A percentile compares a stretch with the other conserved stretches of the same genome.
phyloP scores from a whole-genome alignment of 2,888 invertebrate genomes.

The Sycophila texana region DNA sequence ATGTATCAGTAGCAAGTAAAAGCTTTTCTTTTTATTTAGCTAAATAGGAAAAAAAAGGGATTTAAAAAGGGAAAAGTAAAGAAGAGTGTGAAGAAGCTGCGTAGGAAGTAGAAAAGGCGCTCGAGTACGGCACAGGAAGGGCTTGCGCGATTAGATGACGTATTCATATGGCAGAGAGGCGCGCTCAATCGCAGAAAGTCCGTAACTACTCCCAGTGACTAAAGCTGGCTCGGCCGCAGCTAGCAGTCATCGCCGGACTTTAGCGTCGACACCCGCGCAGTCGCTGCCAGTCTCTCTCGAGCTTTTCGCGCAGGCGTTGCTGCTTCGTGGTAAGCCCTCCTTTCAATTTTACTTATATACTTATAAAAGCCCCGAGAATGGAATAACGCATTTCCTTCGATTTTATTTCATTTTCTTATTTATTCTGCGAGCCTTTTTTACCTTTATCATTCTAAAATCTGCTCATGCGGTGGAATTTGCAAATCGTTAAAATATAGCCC shows the following conservation, averaged over 20 bases:
- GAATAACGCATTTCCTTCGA: too few species aligned
- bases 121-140: constrained; percentile 14
- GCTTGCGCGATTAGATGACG: constrained; percentile 45
- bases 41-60: background rate
- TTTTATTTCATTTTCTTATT: too few species aligned
- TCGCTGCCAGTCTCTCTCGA: background rate
- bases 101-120: background rate
- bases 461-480: too few species aligned
- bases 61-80: too few species aligned
- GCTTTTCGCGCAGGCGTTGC: background rate
- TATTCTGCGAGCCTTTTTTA: background rate
- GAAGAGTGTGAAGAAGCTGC: background rate
- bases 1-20: too few species aligned
- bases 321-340: background rate
- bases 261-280: constrained; percentile 14
- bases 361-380: too few species aligned
- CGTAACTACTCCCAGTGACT: too few species aligned
- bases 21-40: background rate
- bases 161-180: background rate
- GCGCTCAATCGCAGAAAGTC: background rate
- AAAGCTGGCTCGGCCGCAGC: background rate
- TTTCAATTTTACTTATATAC: background rate
- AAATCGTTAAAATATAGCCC: too few species aligned
- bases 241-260: constrained; percentile 33
- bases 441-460: too few species aligned